Conservation (phyloP, 2,113 vertebrate genomes). For the Benitochromis conjunctus region DNA sequence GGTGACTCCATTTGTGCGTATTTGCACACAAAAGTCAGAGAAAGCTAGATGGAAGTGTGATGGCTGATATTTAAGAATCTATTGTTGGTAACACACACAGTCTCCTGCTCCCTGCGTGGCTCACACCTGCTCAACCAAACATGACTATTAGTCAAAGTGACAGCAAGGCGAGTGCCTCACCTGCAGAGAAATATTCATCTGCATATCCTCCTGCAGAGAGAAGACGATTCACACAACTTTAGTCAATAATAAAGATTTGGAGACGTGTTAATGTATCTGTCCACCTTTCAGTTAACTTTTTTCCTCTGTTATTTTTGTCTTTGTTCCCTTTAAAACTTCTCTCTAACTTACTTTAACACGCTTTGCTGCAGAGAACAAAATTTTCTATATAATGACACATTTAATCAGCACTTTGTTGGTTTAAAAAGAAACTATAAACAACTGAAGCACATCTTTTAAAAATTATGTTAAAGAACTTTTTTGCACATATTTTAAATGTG, state of each 20-base stretch:
- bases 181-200: neutral
- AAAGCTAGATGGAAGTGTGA: neutral
- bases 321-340: neutral
- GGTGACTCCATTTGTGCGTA: neutral
- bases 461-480: neutral
- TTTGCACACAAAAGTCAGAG: neutral
- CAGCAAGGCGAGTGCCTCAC: neutral
- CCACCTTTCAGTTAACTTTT: no score
- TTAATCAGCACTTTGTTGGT: neutral
- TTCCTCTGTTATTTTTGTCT: neutral
- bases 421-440: neutral
- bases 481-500: no score
- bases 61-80: neutral
- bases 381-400: neutral
- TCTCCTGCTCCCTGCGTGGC: neutral
- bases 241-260: neutral
- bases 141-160: conserved; percentile 39
- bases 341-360: accelerated
- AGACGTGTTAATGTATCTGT: neutral
- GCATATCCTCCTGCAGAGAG: neutral
- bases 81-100: neutral
- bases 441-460: neutral
- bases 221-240: neutral
- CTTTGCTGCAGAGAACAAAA: neutral
- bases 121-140: conserved; percentile 33